These are phyloP conservation scores for Macrochelys suwanniensis DNA, from an alignment of 2,797 vertebrate genomes.

Conservation along the genomic window DNA sequence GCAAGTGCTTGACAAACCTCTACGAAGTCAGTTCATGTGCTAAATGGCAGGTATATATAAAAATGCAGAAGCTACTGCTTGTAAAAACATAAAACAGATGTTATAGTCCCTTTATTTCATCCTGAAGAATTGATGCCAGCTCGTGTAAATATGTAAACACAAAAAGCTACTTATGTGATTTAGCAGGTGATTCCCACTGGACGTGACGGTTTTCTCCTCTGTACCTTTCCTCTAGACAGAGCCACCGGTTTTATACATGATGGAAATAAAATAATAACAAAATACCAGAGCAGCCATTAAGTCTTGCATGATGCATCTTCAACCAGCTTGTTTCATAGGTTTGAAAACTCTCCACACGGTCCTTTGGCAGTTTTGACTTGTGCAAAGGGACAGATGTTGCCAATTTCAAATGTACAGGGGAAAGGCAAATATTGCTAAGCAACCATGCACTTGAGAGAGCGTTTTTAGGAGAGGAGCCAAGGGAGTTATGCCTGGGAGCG, in stretches of 20 bases:
- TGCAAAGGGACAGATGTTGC: constrained; percentile 83
- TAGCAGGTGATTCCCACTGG: constrained; percentile 58
- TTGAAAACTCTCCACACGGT: constrained; percentile 20
- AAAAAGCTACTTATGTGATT: constrained; percentile 45
- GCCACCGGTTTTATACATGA: not conserved
- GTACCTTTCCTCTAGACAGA: constrained; percentile 26
- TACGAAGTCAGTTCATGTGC: not conserved
- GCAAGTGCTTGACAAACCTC: not conserved
- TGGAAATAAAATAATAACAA: constrained; percentile 49
- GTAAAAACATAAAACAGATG: not conserved
- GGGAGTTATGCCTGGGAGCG: constrained; percentile 83
- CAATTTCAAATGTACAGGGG: constrained; percentile 79
- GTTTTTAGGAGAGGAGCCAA: constrained; percentile 85
- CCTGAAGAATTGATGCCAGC: not conserved
- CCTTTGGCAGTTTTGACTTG: constrained; percentile 6
- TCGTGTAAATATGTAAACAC: constrained; percentile 31
- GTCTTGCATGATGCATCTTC: accelerated
- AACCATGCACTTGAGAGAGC: constrained; percentile 82
- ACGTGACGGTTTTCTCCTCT: constrained; percentile 23
- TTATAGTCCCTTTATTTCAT: not conserved
- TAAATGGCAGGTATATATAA: not conserved
- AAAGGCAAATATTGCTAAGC: constrained; percentile 86
- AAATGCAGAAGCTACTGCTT: not conserved
- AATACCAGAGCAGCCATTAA: not conserved
- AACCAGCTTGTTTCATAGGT: not conserved